Conservation (phyloP, 2,113 vertebrate genomes). For the Columbina picui region DNA sequence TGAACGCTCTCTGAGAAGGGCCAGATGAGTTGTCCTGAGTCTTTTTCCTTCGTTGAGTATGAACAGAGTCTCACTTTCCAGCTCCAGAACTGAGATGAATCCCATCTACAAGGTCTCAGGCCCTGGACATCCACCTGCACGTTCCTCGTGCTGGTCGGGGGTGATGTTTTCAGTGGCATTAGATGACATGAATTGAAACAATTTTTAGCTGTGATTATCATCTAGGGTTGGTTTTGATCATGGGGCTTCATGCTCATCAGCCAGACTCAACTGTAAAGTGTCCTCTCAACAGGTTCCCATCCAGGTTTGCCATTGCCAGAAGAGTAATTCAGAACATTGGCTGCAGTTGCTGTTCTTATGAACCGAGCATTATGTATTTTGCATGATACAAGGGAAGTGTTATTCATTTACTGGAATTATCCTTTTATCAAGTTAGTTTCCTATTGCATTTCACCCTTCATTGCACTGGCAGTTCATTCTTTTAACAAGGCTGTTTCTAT, state of each 20-base stretch:
- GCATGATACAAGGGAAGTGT: conserved; percentile 51
- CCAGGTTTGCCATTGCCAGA: neutral
- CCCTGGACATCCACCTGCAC: neutral
- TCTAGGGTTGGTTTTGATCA: neutral
- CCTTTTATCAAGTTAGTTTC: conserved; percentile 70
- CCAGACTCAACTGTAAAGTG: neutral
- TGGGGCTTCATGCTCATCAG: neutral
- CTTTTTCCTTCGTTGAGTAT: neutral
- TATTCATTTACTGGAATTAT: conserved; percentile 73
- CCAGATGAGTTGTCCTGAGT: neutral
- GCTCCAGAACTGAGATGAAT: neutral
- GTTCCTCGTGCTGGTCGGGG: neutral
- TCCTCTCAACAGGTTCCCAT: neutral
- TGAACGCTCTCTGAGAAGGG: neutral
- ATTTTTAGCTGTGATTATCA: neutral
- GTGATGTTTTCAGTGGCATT: neutral
- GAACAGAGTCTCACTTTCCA: neutral
- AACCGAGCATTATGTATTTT: neutral
- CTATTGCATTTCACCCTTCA: conserved; percentile 69
- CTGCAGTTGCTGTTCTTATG: neutral
- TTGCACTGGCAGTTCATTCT: conserved; percentile 47
- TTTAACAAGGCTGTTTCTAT: conserved; percentile 54
- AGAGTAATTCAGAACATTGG: neutral
- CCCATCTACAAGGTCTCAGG: fast-evolving
- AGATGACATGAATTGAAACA: neutral